Conservation (phyloP, 2,888 invertebrate species). For the Dione juno region DNA sequence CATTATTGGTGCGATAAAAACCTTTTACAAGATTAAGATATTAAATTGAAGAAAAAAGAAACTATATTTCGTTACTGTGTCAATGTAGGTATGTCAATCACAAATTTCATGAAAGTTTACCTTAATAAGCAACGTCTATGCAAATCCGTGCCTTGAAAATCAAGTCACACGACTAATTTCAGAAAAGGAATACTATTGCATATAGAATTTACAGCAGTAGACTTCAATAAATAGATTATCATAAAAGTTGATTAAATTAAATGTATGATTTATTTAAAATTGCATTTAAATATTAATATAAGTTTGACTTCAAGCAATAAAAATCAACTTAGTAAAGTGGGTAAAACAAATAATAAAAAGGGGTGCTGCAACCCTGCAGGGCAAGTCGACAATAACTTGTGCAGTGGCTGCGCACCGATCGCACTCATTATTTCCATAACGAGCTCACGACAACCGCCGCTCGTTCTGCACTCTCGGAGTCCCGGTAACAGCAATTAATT, state of each 20-base stretch:
- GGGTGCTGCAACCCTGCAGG: slow-evolving; percentile 51
- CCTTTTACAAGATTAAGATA: no score
- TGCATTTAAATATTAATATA: slow-evolving; percentile 39
- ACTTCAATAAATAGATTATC: slow-evolving; percentile 30
- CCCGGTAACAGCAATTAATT: slow-evolving; percentile 79
- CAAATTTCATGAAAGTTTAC: slow-evolving; percentile 52
- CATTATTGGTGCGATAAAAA: no score
- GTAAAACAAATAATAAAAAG: slow-evolving; percentile 60
- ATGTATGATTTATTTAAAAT: neutral
- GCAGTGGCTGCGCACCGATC: slow-evolving; percentile 62
- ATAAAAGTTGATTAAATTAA: slow-evolving; percentile 6
- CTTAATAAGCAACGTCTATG: slow-evolving; percentile 65
- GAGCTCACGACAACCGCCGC: slow-evolving; percentile 67
- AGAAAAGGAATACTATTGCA: slow-evolving; percentile 41
- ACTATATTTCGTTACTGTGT: no score
- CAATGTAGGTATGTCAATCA: no score
- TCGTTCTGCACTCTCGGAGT: slow-evolving; percentile 57
- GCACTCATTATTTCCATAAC: slow-evolving; percentile 80
- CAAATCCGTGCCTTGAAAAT: slow-evolving; percentile 55
- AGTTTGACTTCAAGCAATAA: slow-evolving; percentile 44
- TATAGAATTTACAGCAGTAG: slow-evolving; percentile 40
- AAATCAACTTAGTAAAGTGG: slow-evolving; percentile 60
- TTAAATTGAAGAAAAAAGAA: no score
- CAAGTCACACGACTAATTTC: slow-evolving; percentile 56
- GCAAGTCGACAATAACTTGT: slow-evolving; percentile 61